Percentiles rank a stretch among this genome's conserved stretches.
Conservation (phyloP, 2,888 invertebrate genomes). For the Bombyx huttoni region DNA sequence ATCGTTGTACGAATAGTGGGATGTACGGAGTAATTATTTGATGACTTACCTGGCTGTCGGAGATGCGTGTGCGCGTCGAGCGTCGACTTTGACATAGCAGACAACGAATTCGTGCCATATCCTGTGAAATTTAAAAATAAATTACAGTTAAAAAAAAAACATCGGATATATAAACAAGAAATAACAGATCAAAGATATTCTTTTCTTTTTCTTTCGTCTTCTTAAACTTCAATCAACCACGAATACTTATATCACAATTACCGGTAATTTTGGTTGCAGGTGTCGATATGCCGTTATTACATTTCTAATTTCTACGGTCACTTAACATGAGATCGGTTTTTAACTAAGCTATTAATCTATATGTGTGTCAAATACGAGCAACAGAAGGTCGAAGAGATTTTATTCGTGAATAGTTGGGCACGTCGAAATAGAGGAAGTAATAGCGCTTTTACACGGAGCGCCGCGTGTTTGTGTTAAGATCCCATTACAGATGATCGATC, state of each 20-base stretch:
- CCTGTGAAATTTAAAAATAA: conserved; percentile 71
- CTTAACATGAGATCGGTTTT: no score
- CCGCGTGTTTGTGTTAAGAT: conserved; percentile 9
- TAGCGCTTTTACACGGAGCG: conserved; percentile 14
- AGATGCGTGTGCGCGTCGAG: conserved; percentile 91
- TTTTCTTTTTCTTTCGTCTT: no score
- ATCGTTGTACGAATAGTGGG: background rate
- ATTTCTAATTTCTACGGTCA: no score
- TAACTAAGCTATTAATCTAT: no score
- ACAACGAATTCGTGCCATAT: conserved; percentile 86
- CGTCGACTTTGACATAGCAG: conserved; percentile 85
- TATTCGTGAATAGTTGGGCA: background rate
- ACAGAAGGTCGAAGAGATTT: background rate
- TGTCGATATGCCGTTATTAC: no score
- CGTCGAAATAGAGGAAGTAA: conserved; percentile 1
- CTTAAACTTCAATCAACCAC: no score
- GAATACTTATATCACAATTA: no score
- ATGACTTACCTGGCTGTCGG: conserved; percentile 84
- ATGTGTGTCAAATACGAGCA: background rate
- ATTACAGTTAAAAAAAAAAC: background rate
- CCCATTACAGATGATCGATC: conserved; percentile 20
- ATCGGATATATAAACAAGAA: background rate
- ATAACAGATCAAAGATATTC: no score
- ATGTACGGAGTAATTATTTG: background rate
- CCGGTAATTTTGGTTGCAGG: no score